Base-by-base conservation (phyloP, 2,797 vertebrate genomes). In the Loriculus beryllinus region DNA sequence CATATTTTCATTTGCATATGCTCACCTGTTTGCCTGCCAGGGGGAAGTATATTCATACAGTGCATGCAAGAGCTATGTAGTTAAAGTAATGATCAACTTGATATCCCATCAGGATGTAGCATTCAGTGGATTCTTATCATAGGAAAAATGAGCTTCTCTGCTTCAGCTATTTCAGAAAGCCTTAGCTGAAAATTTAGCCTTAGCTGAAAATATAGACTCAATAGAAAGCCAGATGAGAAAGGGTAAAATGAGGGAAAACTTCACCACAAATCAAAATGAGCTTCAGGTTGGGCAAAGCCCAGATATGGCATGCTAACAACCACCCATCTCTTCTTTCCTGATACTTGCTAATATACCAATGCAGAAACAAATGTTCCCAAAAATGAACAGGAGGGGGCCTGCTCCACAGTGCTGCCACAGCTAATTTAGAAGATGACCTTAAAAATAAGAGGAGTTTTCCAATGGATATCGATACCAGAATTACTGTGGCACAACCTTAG, bases 321-420 rank as follows among this genome's bases (percentile, higher is more conserved):
- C 25, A 11, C 3, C 6, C 3, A 5, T 26, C 2, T 56, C 37
- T 47, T 90, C 10, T 56, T 75, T 78, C 35, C 29, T 67, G 26
- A 19, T 47, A 6, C 18, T 54, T 37, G 13, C 7, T 63, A 42
- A 56, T 59, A 15, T 13, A 59, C 28, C 13, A 47, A 5, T 23
- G 10, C 25, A 54, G 52, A 40, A 47, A 13, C 4, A 23, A 28
- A 25, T 45, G 9, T 49, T 75, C n/a, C 22, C 18, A 42, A 45
- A 59, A 49, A 35, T 5, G 6, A 47, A 3, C 0, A 0, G 3
- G 4, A 62, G 15, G 9, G 15, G 68, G 23, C 6, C 23, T 64
- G 6, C 7, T 71, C 2, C 15, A 12, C 52, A 42, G 23, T 22
- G 7, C 9, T 88, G 28, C 31, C 64, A 28, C 23, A 25, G 16